Conservation (phyloP, 2,888 invertebrate genomes). For the Caenorhabditis sp. region DNA sequence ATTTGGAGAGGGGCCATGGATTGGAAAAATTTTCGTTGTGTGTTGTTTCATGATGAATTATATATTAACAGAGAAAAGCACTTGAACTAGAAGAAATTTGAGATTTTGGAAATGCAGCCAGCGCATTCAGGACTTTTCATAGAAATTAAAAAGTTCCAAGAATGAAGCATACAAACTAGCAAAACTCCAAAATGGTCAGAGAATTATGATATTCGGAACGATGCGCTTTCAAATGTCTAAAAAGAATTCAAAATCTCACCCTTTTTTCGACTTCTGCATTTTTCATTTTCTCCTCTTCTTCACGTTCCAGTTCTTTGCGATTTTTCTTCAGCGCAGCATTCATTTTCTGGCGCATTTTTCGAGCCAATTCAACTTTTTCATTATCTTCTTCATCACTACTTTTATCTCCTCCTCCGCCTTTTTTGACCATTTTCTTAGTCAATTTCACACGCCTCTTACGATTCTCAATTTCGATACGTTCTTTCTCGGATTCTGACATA, state of each 20-base stretch:
- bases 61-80: no score
- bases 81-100: no score
- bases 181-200: no score
- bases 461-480: conserved; percentile 66
- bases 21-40: no score
- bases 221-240: no score
- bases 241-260: conserved; percentile 14
- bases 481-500: conserved; percentile 69
- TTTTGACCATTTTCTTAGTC: conserved; percentile 60
- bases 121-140: no score
- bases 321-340: conserved; percentile 59
- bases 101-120: no score
- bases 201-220: neutral
- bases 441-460: conserved; percentile 60
- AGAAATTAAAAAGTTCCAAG: no score
- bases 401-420: conserved; percentile 10
- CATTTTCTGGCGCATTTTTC: conserved; percentile 57
- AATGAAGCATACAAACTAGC: no score
- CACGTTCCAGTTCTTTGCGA: conserved; percentile 54
- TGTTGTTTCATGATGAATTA: no score
- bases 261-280: conserved; percentile 46
- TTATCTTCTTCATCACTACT: conserved; percentile 46
- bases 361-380: conserved; percentile 45
- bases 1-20: no score
- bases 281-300: conserved; percentile 53